Conservation (phyloP, 1,140 invertebrate species). For the Cheumatopsyche charites region DNA sequence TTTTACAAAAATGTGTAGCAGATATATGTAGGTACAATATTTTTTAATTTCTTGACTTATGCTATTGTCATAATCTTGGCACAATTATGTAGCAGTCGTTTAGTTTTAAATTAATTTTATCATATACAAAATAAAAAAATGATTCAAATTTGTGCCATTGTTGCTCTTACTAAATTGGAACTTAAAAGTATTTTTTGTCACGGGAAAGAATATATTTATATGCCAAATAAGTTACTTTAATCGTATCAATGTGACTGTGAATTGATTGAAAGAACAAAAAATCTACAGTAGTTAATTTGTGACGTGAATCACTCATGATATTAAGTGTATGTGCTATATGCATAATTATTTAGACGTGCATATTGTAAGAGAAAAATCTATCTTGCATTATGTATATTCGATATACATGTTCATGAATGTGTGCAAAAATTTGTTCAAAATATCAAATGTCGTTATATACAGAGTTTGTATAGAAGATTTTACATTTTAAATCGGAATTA, state of each 20-base stretch:
- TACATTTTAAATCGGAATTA: too few relatives aligned
- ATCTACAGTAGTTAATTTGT: neutral
- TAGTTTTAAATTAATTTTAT: neutral
- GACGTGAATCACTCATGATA: conserved; percentile 18
- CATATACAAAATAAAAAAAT: neutral
- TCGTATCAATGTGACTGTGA: conserved; percentile 20
- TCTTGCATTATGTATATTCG: conserved; percentile 26
- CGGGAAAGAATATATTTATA: conserved; percentile 11
- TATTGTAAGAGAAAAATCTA: conserved; percentile 20
- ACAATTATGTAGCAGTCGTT: too few relatives aligned
- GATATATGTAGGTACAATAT: too few relatives aligned
- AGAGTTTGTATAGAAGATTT: too few relatives aligned
- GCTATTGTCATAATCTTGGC: too few relatives aligned
- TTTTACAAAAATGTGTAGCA: too few relatives aligned
- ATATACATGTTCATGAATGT: conserved; percentile 33
- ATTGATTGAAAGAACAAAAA: conserved; percentile 4
- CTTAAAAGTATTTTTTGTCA: neutral
- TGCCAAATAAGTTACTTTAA: conserved; percentile 11
- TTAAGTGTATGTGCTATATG: conserved; percentile 29
- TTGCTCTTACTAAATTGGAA: conserved; percentile 15
- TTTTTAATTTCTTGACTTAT: too few relatives aligned
- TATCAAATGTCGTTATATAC: conserved; percentile 27
- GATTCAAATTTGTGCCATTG: conserved; percentile 19
- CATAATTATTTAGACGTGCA: conserved; percentile 13
- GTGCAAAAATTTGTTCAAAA: conserved; percentile 28